Conservation (phyloP, 2,113 vertebrate species). For the Spermophilus dauricus region DNA sequence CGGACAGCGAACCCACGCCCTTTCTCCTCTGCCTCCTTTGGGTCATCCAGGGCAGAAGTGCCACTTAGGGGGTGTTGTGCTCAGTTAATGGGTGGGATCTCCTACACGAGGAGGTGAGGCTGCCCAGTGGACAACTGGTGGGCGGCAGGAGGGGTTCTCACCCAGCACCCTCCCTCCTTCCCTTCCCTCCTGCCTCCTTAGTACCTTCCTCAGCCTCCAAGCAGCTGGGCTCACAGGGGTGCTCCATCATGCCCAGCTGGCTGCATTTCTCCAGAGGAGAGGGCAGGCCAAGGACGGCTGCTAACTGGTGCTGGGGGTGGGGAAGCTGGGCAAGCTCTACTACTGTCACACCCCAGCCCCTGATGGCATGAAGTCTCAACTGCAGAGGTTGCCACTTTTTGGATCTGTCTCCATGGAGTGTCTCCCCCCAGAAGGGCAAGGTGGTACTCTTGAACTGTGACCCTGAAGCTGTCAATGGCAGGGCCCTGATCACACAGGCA, state of each 20-base stretch:
- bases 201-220: no score
- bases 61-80: not conserved
- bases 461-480: not conserved
- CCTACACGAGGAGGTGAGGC: not conserved
- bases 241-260: no score
- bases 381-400: no score
- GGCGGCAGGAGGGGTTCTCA: no score
- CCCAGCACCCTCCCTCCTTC: no score
- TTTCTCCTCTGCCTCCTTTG: not conserved
- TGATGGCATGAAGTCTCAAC: no score
- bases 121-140: not conserved
- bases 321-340: no score
- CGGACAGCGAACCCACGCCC: not conserved
- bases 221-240: no score
- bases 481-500: no score
- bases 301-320: no score
- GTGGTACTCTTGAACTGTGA: not conserved
- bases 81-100: not conserved
- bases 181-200: no score
- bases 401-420: not conserved
- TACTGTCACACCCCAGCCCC: no score
- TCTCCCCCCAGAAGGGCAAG: fast-evolving
- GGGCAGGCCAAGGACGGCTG: not conserved
- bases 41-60: not conserved
- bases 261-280: not conserved